Conservation (phyloP, 2,797 vertebrate genomes). For the Naso thynnoides region DNA sequence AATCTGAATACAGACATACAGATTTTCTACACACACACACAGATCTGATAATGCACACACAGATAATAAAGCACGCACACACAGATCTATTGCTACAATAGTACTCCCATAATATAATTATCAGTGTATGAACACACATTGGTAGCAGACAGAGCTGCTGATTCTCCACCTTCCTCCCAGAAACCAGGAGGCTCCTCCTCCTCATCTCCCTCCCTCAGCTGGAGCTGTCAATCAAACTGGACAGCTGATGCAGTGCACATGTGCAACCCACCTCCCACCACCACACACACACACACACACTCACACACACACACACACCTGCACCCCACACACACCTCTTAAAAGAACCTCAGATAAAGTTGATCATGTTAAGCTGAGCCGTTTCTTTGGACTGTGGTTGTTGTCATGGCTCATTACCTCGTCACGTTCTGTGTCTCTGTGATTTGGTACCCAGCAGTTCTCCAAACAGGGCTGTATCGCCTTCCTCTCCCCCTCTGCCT, state of each 20-base stretch:
- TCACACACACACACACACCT: not conserved
- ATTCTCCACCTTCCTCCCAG: not conserved
- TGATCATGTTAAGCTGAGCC: not conserved
- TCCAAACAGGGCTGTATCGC: constrained; percentile 69
- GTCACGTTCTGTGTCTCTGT: not conserved
- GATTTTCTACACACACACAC: too few relatives aligned
- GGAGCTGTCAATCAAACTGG: constrained; percentile 78
- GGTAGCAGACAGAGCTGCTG: not conserved
- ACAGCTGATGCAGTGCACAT: constrained; percentile 62
- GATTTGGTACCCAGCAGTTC: constrained; percentile 24
- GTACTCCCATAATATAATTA: too few relatives aligned
- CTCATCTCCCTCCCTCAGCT: constrained; percentile 69
- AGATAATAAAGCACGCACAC: too few relatives aligned
- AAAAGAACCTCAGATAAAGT: not conserved
- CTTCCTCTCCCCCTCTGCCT: constrained; percentile 9
- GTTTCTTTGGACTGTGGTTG: not conserved
- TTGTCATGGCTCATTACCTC: not conserved
- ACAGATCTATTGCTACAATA: too few relatives aligned
- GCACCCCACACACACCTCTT: not conserved
- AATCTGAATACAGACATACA: too few relatives aligned
- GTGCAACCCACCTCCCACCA: too few relatives aligned
- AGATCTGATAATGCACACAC: too few relatives aligned
- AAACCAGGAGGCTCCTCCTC: constrained; percentile 25
- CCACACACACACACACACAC: not conserved
- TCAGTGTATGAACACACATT: not conserved